Evolutionary conservation across 2,797 vertebrate genomes (phyloP).

Genomic region (Liparis tanakae): DNA sequence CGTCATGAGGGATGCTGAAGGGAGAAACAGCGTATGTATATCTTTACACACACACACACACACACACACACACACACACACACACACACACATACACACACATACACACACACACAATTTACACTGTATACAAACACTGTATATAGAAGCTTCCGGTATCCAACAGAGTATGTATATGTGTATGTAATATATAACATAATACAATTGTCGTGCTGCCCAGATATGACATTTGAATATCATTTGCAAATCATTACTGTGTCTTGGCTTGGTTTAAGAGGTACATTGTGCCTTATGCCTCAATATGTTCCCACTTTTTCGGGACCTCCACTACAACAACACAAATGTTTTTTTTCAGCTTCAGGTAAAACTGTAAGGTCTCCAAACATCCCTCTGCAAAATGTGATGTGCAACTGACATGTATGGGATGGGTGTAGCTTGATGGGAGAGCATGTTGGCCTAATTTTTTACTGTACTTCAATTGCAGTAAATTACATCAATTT

Average conservation of each 20-base stretch:
- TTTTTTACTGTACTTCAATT: background rate
- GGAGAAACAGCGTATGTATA: conserved; percentile 25
- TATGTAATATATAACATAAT: conserved; percentile 31
- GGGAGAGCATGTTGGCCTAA: too few species aligned
- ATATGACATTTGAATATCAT: conserved; percentile 62
- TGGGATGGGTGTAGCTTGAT: too few species aligned
- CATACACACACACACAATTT: conserved; percentile 54
- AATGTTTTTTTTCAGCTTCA: conserved; percentile 14
- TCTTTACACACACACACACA: conserved; percentile 26
- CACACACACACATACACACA: conserved; percentile 22
- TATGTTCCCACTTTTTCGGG: conserved; percentile 18
- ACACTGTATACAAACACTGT: conserved; percentile 17
- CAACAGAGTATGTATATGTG: conserved; percentile 3
- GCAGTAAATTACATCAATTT: background rate
- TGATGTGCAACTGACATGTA: background rate
- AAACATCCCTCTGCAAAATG: background rate
- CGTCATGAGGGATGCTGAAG: conserved; percentile 54
- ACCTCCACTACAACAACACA: conserved; percentile 12
- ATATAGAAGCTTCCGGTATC: conserved; percentile 22
- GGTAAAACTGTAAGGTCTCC: conserved; percentile 27
- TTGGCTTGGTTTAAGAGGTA: conserved; percentile 39
- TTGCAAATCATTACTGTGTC: conserved; percentile 69
- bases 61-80: conserved; percentile 7
- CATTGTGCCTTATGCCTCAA: conserved; percentile 32
- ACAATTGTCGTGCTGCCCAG: conserved; percentile 39